phyloP scores from a whole-genome alignment of 1,140 invertebrate genomes.

The Riptortus pedestris region DNA sequence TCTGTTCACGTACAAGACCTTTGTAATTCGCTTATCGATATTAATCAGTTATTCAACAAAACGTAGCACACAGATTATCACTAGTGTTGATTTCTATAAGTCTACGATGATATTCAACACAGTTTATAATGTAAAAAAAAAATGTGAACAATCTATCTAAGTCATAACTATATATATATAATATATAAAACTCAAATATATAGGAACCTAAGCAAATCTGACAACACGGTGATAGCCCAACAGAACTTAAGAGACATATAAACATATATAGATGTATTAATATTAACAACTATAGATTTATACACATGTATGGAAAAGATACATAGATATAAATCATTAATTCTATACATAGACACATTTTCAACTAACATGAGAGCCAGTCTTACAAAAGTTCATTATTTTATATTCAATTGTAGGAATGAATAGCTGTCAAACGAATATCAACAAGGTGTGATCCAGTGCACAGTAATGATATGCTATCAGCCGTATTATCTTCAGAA shows the following conservation, averaged over 20 bases:
- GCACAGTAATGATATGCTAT: constrained; percentile 3
- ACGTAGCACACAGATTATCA: not conserved
- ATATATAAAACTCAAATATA: constrained; percentile 1
- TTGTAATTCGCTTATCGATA: not conserved
- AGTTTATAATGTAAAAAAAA: constrained; percentile 4
- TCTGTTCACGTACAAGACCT: no score
- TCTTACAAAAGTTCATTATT: not conserved
- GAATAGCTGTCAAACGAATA: constrained; percentile 2
- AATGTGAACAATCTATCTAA: constrained; percentile 3
- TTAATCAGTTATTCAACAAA: constrained; percentile 6
- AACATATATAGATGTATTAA: constrained; percentile 10
- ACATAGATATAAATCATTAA: constrained; percentile 9
- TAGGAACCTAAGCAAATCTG: constrained; percentile 11
- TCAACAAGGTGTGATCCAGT: constrained; percentile 1
- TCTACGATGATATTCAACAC: not conserved
- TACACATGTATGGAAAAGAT: not conserved
- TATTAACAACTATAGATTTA: constrained; percentile 8
- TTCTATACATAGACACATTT: constrained; percentile 1
- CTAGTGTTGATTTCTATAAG: not conserved
- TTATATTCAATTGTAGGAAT: constrained; percentile 4
- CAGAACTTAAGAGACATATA: not conserved
- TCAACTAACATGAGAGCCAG: not conserved
- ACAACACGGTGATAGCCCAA: constrained; percentile 5
- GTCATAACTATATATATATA: constrained; percentile 7
- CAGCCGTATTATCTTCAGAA: constrained; percentile 6